phyloP scores from a whole-genome alignment of 2,888 invertebrate species.

The Julus scanicus region DNA sequence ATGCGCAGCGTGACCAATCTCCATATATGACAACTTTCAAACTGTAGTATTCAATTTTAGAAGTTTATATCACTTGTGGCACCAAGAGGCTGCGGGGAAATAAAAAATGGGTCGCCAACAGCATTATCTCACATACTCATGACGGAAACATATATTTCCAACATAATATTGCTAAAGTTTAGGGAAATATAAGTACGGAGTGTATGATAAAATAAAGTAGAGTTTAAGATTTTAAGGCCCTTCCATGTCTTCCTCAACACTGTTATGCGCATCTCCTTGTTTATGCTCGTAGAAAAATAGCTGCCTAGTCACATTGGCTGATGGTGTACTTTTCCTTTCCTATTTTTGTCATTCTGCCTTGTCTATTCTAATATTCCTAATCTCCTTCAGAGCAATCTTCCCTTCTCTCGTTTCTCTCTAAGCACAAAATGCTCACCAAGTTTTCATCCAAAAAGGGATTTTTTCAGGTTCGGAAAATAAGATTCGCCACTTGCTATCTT shows the following conservation, averaged over 20 bases:
- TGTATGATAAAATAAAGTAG: neutral
- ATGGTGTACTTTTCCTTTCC: slow-evolving; percentile 25
- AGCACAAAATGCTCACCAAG: slow-evolving; percentile 30
- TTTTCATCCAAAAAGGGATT: slow-evolving; percentile 22
- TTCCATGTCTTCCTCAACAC: neutral
- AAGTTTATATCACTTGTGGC: neutral
- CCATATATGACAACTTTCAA: neutral
- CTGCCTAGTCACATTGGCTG: slow-evolving; percentile 1
- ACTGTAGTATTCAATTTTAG: neutral
- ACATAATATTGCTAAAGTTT: neutral
- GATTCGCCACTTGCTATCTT: slow-evolving; percentile 39
- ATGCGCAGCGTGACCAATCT: neutral
- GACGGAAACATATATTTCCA: neutral
- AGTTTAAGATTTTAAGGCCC: slow-evolving; percentile 8
- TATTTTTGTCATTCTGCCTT: slow-evolving; percentile 45
- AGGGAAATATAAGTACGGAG: neutral
- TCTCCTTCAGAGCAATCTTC: slow-evolving; percentile 32
- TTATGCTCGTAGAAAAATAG: neutral
- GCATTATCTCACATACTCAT: slow-evolving; percentile 13
- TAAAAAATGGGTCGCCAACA: neutral
- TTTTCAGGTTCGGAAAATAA: slow-evolving; percentile 21
- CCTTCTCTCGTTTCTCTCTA: slow-evolving; percentile 29
- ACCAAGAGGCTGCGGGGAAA: neutral
- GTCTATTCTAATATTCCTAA: slow-evolving; percentile 49
- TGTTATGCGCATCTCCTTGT: slow-evolving; percentile 18